These are phyloP conservation scores for Phaedon cochleariae DNA, from an alignment of 2,888 invertebrate species.

Conservation along the genomic window DNA sequence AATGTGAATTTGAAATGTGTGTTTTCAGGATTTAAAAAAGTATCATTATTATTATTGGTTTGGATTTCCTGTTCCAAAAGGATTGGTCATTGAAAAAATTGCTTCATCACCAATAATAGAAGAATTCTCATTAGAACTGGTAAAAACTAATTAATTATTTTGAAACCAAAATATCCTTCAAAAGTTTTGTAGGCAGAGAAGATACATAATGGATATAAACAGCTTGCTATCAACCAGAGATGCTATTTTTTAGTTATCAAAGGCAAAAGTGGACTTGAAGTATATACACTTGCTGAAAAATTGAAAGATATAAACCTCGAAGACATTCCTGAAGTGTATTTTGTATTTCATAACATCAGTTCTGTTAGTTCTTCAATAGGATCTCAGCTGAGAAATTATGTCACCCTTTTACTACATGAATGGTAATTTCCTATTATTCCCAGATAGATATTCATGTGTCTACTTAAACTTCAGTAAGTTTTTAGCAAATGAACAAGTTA, in stretches of 20 bases:
- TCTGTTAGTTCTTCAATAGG: constrained; percentile 76
- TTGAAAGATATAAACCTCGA: constrained; percentile 28
- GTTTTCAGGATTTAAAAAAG: constrained; percentile 88
- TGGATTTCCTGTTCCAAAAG: constrained; percentile 85
- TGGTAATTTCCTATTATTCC: constrained; percentile 60
- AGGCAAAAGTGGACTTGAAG: constrained; percentile 37
- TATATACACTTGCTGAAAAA: constrained; percentile 45
- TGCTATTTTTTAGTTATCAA: constrained; percentile 55
- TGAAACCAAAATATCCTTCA: neutral
- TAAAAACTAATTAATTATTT: constrained; percentile 25
- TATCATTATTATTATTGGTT: constrained; percentile 96
- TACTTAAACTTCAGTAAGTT: constrained; percentile 59
- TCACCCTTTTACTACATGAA: constrained; percentile 76
- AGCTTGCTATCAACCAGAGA: constrained; percentile 49
- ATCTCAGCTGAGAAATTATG: constrained; percentile 87
- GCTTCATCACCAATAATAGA: constrained; percentile 54
- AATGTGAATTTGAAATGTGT: constrained; percentile 7
- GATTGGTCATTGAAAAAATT: constrained; percentile 52
- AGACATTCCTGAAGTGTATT: constrained; percentile 64
- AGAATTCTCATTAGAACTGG: constrained; percentile 59
- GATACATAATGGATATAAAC: constrained; percentile 36
- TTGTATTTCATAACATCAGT: constrained; percentile 87
- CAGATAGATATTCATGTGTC: neutral
- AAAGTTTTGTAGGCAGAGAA: constrained; percentile 35
- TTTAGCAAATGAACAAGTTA: constrained; percentile 62